Evolutionary conservation across 2,797 vertebrate genomes (phyloP).

Genomic region (Bradypus variegatus): DNA sequence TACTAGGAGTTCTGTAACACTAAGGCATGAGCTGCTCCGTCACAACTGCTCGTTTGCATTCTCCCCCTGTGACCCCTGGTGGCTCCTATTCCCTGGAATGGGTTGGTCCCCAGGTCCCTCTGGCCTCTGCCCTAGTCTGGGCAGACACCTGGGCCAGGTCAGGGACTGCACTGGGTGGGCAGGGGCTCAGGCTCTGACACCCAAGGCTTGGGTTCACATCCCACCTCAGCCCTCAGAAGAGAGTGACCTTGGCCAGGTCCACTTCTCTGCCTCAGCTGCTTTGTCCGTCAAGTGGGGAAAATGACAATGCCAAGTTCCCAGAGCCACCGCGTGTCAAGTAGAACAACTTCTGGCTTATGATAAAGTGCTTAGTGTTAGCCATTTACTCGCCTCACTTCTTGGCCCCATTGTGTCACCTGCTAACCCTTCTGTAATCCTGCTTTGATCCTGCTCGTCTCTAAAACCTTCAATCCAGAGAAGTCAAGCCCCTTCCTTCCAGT

Average conservation of each 20-base stretch:
- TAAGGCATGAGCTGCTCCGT: fast-evolving
- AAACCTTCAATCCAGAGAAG: background rate
- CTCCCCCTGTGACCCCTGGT: background rate
- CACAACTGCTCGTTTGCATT: fast-evolving
- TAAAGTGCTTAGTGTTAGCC: no score
- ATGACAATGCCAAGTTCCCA: background rate
- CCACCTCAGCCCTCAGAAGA: fast-evolving
- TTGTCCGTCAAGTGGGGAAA: background rate
- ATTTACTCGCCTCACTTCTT: background rate
- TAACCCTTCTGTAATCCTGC: background rate
- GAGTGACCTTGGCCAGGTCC: no score
- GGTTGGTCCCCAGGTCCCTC: background rate
- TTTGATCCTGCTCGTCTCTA: background rate
- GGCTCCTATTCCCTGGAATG: background rate
- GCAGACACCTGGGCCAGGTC: fast-evolving
- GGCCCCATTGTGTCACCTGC: fast-evolving
- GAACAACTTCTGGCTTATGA: background rate
- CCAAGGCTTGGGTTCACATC: fast-evolving
- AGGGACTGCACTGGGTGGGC: fast-evolving
- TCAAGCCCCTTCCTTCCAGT: no score
- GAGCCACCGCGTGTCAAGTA: background rate
- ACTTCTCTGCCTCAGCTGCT: background rate
- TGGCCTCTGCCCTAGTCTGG: background rate
- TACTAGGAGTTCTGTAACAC: fast-evolving
- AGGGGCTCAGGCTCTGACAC: background rate